These are phyloP conservation scores for Rhingia rostrata DNA, from an alignment of 2,888 invertebrate genomes.

Conservation along the genomic window DNA sequence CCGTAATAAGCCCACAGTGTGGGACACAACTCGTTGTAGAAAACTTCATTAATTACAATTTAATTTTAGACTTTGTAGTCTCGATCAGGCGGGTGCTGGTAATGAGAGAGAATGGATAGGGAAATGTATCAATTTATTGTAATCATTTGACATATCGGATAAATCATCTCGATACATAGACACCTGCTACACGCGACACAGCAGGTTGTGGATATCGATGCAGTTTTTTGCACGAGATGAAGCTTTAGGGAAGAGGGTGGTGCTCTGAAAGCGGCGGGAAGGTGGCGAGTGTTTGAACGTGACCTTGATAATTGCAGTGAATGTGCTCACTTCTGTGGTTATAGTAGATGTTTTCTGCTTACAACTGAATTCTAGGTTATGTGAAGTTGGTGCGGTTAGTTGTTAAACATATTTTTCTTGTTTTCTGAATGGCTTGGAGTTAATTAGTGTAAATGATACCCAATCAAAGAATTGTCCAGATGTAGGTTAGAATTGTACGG, in stretches of 20 bases:
- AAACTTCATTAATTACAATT: constrained; percentile 32
- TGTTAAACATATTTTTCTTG: constrained; percentile 42
- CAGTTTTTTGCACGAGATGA: constrained; percentile 30
- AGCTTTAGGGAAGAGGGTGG: background rate
- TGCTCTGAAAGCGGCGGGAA: background rate
- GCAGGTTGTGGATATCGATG: constrained; percentile 6
- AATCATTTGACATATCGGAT: constrained; percentile 7
- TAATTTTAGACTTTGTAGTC: constrained; percentile 19
- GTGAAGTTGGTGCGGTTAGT: constrained; percentile 25
- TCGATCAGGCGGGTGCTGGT: background rate
- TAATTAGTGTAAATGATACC: constrained; percentile 18
- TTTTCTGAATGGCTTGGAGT: constrained; percentile 22
- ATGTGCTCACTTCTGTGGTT: constrained; percentile 47
- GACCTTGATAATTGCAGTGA: constrained; percentile 52
- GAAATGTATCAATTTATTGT: constrained; percentile 9
- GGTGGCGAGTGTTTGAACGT: constrained; percentile 44
- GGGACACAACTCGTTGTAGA: constrained; percentile 1
- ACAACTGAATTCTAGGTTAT: background rate
- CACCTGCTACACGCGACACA: constrained; percentile 54
- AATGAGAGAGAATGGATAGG: background rate
- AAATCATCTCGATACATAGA: constrained; percentile 21
- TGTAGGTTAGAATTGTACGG: no score
- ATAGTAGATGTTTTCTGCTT: constrained; percentile 1
- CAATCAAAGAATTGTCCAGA: no score
- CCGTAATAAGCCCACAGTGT: constrained; percentile 11